Percentiles rank a stretch among this genome's conserved stretches.
These are phyloP conservation scores for Bombus confusus DNA, from an alignment of 1,140 invertebrate species.

Conservation along the genomic window DNA sequence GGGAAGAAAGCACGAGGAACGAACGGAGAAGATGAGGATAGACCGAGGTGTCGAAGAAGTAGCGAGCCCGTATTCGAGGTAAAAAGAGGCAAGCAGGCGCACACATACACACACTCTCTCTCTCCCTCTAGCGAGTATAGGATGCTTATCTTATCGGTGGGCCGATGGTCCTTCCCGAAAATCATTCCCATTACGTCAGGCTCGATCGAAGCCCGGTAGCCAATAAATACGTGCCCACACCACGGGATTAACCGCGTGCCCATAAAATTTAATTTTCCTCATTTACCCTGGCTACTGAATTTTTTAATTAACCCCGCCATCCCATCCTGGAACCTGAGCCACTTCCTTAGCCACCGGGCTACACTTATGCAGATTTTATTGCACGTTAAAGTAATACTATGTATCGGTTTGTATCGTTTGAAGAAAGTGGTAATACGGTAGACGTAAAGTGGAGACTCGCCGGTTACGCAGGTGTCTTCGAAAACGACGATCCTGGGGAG, in stretches of 20 bases:
- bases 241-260: slow-evolving; percentile 43
- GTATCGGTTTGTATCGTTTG: slow-evolving; percentile 13
- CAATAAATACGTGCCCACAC: slow-evolving; percentile 44
- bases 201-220: slow-evolving; percentile 28
- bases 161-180: slow-evolving; percentile 47
- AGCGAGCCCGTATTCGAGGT: neutral
- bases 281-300: slow-evolving; percentile 62
- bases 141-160: slow-evolving; percentile 59
- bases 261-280: slow-evolving; percentile 61
- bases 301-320: slow-evolving; percentile 61
- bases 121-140: neutral
- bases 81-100: slow-evolving; percentile 31
- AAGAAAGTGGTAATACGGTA: neutral
- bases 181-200: slow-evolving; percentile 54
- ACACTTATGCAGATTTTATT: slow-evolving; percentile 43
- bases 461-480: neutral
- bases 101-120: too few relatives aligned
- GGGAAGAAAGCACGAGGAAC: neutral
- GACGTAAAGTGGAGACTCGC: neutral
- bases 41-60: slow-evolving; percentile 54
- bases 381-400: slow-evolving; percentile 17
- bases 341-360: neutral
- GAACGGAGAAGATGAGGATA: neutral
- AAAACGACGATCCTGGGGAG: neutral
- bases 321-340: neutral